A percentile compares a stretch with the other conserved stretches of the same genome.
Conservation (phyloP, 2,888 invertebrate genomes). For the Synergus umbraculus region DNA sequence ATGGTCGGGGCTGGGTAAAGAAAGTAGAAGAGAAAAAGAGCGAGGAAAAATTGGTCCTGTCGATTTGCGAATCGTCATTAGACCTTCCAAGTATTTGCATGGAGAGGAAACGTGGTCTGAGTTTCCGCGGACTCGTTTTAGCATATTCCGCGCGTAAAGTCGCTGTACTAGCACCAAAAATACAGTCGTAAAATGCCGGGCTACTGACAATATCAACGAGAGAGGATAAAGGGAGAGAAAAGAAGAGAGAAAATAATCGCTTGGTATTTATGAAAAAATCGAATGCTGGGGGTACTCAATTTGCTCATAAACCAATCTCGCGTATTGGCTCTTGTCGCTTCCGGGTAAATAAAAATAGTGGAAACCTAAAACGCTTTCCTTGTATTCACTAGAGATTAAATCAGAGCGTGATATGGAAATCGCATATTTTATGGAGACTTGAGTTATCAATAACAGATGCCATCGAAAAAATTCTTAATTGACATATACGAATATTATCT, state of each 20-base stretch:
- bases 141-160: slow-evolving; percentile 68
- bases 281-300: neutral
- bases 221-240: neutral
- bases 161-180: slow-evolving; percentile 58
- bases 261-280: neutral
- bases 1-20: slow-evolving; percentile 45
- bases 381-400: neutral
- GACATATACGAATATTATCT: neutral
- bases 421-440: neutral
- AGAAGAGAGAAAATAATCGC: neutral
- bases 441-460: neutral
- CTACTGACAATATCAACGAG: slow-evolving; percentile 21
- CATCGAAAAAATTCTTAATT: neutral
- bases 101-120: slow-evolving; percentile 64
- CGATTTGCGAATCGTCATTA: slow-evolving; percentile 67
- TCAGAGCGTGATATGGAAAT: neutral
- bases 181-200: slow-evolving; percentile 54
- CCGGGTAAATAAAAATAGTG: neutral
- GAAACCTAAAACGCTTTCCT: neutral
- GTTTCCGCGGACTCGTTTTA: slow-evolving; percentile 65
- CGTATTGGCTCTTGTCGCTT: neutral
- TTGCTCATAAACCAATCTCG: neutral
- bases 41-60: slow-evolving; percentile 35
- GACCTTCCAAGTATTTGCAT: slow-evolving; percentile 68
- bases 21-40: slow-evolving; percentile 45